Conservation (phyloP, 92 coral and sea anemone species). For the Zoanthus solanderi region DNA sequence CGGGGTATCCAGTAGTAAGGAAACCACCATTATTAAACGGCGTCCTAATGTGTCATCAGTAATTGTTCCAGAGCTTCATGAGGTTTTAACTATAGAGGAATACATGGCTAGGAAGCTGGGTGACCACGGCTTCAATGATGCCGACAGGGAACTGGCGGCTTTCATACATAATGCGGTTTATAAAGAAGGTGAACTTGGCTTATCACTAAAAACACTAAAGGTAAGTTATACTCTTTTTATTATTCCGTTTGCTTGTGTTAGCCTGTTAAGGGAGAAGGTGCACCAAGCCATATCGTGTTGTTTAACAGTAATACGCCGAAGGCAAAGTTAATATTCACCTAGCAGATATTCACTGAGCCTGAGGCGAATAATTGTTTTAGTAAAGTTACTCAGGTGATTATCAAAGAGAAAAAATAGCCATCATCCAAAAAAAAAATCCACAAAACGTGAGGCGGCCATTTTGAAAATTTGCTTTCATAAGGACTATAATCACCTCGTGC, state of each 20-base stretch:
- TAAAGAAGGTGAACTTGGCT: slow-evolving; percentile 30
- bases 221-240: neutral
- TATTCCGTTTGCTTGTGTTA: neutral
- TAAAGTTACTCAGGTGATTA: too few relatives aligned
- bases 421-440: too few relatives aligned
- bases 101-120: neutral
- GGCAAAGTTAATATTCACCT: too few relatives aligned
- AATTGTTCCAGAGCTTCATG: slow-evolving; percentile 10
- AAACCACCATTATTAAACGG: neutral
- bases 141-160: neutral
- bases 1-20: neutral
- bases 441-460: too few relatives aligned
- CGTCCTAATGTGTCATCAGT: neutral
- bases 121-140: slow-evolving; percentile 13
- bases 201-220: slow-evolving; percentile 1
- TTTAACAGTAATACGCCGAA: too few relatives aligned
- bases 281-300: too few relatives aligned
- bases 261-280: neutral
- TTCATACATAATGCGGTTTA: slow-evolving; percentile 23
- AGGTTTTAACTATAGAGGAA: slow-evolving; percentile 10
- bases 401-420: too few relatives aligned
- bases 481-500: too few relatives aligned
- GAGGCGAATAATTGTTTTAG: too few relatives aligned
- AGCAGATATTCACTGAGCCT: too few relatives aligned
- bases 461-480: too few relatives aligned